These are phyloP conservation scores for Cassiopea xamachana DNA, from an alignment of 30 jellyfish, hydroid and myxozoan species.

Conservation along the genomic window DNA sequence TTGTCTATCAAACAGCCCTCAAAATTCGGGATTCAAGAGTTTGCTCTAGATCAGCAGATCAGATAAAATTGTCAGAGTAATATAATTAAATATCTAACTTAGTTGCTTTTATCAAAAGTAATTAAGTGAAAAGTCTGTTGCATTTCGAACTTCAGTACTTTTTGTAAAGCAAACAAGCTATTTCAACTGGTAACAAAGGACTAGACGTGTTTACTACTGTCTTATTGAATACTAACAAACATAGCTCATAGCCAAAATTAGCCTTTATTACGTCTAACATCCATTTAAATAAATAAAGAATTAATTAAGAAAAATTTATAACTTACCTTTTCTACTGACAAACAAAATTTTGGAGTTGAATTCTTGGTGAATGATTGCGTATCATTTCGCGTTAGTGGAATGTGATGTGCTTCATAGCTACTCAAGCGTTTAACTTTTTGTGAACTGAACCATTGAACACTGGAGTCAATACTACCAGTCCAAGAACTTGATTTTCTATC, in stretches of 20 bases:
- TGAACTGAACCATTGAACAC: conserved; percentile 15
- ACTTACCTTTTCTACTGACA: conserved; percentile 2
- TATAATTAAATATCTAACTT: too few species aligned
- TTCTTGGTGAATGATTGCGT: conserved; percentile 20
- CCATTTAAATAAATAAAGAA: neutral
- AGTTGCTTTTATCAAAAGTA: too few species aligned
- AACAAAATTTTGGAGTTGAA: neutral
- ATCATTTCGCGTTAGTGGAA: conserved; percentile 48
- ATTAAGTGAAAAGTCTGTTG: too few species aligned
- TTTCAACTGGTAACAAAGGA: too few species aligned
- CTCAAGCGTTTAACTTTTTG: conserved; percentile 62
- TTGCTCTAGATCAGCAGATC: too few species aligned
- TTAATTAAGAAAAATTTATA: neutral
- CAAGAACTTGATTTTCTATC: neutral
- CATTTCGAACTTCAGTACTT: too few species aligned
- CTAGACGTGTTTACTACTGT: too few species aligned
- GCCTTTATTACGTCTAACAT: neutral
- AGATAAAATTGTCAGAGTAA: too few species aligned
- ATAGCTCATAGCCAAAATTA: neutral
- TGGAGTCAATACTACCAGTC: neutral
- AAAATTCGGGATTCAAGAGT: too few species aligned
- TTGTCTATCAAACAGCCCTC: too few species aligned
- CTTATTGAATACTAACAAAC: neutral
- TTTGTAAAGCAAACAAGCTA: too few species aligned
- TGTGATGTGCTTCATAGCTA: conserved; percentile 39